Evolutionary conservation across 2,888 invertebrate species (phyloP), one percentile per base, ranked within the genome.

Genomic region (Drosophila multiciliata): DNA sequence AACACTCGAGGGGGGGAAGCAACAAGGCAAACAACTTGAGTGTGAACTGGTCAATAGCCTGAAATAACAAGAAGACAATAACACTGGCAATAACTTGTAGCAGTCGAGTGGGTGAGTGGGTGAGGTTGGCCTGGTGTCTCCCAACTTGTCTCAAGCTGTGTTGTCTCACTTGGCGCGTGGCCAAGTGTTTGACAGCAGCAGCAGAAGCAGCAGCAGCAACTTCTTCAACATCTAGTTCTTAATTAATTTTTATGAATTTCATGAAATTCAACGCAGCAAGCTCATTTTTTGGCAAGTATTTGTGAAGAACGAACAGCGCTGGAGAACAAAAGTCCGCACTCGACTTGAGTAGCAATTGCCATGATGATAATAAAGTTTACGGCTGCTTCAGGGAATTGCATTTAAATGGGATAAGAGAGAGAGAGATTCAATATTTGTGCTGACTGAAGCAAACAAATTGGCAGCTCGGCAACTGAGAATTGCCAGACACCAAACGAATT

Each of bases 221-320:
- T 66, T 62, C 67, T 65, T 64, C 66, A 66, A 54, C 66, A 73
- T 68, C 65, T 66, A 77, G 73, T 86, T 88, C 88, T 85, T 85
- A 85, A 85, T 85, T 88, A 87, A 89, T 86, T 86, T 88, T 82
- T 84, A 87, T 86, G 84, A 88, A 89, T 87, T 88, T 82, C 82
- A 80, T 75, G 67, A 80, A 83, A 74, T 86, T 69, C 78, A 66
- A 55, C 83, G 58, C 74, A 74, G 73, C 66, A 61, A 80, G 72
- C 74, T 84, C 67, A 74, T 60, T 78, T 87, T 78, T 87, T 35
- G 88, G 71, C 82, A 78, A 83, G 83, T 75, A 70, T 70, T 66
- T 63, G 69, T 71, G 78, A 60, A 80, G 76, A 49, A 42, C 66
- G 49, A 57, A 45, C 63, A 60, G 32, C 36, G 33, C 33, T 54